A percentile compares a stretch with the other conserved stretches of the same genome.
These are phyloP conservation scores for Bettongia penicillata DNA, from an alignment of 2,113 vertebrate genomes.

Conservation along the genomic window DNA sequence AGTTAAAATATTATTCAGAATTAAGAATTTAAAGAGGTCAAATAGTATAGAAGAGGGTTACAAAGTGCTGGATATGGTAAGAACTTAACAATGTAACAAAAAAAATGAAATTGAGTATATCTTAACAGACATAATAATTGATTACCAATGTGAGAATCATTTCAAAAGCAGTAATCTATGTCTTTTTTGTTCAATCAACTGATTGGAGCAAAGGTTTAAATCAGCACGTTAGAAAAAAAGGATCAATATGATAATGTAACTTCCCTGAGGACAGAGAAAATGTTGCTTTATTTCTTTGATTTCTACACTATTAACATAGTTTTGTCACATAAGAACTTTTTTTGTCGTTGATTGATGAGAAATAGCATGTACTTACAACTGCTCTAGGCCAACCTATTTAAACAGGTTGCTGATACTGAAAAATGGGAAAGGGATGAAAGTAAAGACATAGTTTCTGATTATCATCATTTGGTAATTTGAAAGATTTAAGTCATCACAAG, in stretches of 20 bases:
- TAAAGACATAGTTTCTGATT: not conserved
- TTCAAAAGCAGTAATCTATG: not conserved
- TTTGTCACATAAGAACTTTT: not conserved
- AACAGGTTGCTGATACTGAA: not conserved
- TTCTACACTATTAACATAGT: not conserved
- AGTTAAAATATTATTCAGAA: not conserved
- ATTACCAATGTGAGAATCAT: not conserved
- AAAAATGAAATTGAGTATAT: not conserved
- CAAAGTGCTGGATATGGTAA: not conserved
- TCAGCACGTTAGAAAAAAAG: not conserved
- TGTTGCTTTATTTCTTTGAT: not conserved
- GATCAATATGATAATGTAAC: not conserved
- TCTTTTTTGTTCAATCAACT: not conserved
- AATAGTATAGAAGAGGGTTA: not conserved
- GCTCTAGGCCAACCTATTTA: not conserved
- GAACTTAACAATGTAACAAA: not conserved
- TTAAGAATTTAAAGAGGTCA: not conserved
- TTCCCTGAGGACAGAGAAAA: not conserved
- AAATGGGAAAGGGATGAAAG: not conserved
- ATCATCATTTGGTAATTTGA: not conserved
- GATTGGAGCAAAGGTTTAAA: not conserved
- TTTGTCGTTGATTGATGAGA: not conserved
- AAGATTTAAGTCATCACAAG: not conserved
- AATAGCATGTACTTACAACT: not conserved
- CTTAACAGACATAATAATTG: not conserved